These are phyloP conservation scores for Aspidapion aeneum DNA, from an alignment of 2,888 invertebrate species.

Conservation along the genomic window DNA sequence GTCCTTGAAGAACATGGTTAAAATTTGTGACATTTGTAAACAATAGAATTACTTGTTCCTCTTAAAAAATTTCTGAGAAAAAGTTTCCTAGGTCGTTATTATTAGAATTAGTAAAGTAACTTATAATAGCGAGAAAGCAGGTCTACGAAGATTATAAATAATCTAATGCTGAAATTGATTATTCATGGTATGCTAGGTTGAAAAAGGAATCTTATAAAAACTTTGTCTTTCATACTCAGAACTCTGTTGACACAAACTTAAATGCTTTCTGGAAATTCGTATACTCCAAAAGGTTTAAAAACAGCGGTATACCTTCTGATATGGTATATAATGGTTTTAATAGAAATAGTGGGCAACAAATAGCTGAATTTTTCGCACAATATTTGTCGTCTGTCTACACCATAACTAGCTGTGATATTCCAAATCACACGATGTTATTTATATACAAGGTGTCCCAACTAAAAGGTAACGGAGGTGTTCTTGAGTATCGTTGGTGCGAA, in stretches of 20 bases:
- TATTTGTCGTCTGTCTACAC: background rate
- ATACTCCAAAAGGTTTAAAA: background rate
- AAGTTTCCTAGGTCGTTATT: background rate
- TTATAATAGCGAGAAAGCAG: background rate
- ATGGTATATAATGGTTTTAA: background rate
- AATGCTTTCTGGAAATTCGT: background rate
- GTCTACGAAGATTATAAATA: background rate
- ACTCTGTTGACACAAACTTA: background rate
- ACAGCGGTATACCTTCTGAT: background rate
- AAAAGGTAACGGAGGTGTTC: too few relatives aligned
- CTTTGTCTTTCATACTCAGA: background rate
- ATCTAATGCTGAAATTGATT: background rate
- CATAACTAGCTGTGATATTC: background rate
- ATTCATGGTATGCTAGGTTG: background rate
- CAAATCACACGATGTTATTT: too few relatives aligned
- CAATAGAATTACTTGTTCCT: slow-evolving; percentile 1
- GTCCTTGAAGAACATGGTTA: background rate
- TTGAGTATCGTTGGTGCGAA: too few relatives aligned
- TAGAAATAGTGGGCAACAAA: background rate
- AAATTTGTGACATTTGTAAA: background rate
- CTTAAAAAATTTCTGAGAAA: background rate
- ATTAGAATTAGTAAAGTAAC: background rate
- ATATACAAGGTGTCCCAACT: too few relatives aligned
- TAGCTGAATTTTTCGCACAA: background rate
- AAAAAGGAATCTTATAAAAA: background rate